These are phyloP conservation scores for Helarctos malayanus DNA, from an alignment of 2,797 vertebrate genomes.

Conservation along the genomic window DNA sequence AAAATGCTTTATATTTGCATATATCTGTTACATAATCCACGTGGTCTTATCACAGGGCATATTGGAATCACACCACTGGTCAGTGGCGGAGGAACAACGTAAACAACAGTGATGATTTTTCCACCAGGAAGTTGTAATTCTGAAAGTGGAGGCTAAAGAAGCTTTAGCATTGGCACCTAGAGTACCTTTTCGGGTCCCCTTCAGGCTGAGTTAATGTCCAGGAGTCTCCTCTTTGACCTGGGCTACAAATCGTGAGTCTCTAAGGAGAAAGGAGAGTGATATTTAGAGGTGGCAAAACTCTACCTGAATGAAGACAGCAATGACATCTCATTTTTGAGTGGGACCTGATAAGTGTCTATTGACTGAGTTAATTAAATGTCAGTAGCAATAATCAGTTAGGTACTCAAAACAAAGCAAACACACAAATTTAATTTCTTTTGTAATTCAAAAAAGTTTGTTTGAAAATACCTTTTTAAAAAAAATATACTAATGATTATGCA, in stretches of 20 bases:
- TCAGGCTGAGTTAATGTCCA: not conserved
- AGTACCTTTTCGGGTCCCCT: not conserved
- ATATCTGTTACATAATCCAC: not conserved
- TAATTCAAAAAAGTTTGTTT: not conserved
- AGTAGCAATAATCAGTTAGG: not conserved
- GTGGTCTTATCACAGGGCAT: not conserved
- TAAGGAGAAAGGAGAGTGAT: not conserved
- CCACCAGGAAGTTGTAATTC: not conserved
- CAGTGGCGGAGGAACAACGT: not conserved
- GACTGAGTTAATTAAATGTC: not conserved
- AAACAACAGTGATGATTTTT: not conserved
- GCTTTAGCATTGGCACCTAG: not conserved
- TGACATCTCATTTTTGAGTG: not conserved
- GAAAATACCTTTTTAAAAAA: not conserved
- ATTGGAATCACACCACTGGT: not conserved
- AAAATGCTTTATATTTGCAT: not conserved
- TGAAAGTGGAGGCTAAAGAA: not conserved
- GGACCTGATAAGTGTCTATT: not conserved
- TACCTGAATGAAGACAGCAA: not conserved
- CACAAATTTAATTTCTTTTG: not conserved
- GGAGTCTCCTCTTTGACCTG: not conserved
- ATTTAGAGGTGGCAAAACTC: not conserved
- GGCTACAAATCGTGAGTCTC: not conserved
- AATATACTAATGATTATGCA: not conserved
- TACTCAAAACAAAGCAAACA: not conserved